Conservation (phyloP, 2,888 invertebrate genomes). For the Drosophila paucipuncta region DNA sequence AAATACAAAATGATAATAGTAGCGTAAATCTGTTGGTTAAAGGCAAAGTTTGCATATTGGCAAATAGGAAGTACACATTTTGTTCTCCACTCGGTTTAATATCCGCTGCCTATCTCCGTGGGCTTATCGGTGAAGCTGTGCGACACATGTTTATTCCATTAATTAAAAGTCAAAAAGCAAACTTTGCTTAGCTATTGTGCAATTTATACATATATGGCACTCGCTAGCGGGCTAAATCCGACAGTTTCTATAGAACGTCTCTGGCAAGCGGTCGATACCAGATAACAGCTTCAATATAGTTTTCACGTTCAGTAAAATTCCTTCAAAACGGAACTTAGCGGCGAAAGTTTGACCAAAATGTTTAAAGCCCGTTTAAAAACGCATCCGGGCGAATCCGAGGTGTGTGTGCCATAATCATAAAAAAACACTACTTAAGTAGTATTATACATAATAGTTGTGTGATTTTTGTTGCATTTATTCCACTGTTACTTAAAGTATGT, state of each 20-base stretch:
- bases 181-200: constrained; percentile 32
- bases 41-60: constrained; percentile 13
- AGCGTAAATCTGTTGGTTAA: constrained; percentile 17
- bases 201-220: constrained; percentile 68
- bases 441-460: background rate
- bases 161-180: constrained; percentile 65
- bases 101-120: constrained; percentile 48
- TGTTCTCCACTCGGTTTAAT: constrained; percentile 29
- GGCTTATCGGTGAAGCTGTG: constrained; percentile 45
- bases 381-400: constrained; percentile 82
- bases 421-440: background rate
- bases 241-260: constrained; percentile 59
- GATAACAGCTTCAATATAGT: constrained; percentile 10
- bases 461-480: background rate
- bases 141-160: constrained; percentile 68
- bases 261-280: constrained; percentile 41
- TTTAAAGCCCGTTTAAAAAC: constrained; percentile 83
- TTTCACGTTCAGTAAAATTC: constrained; percentile 19
- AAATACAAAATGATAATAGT: background rate
- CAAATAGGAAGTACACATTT: constrained; percentile 49
- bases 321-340: constrained; percentile 79
- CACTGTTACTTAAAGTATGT: background rate
- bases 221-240: constrained; percentile 46
- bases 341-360: constrained; percentile 81
- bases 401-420: constrained; percentile 49